phyloP scores from a whole-genome alignment of 2,797 vertebrate species.

The Trematomus bernacchii region DNA sequence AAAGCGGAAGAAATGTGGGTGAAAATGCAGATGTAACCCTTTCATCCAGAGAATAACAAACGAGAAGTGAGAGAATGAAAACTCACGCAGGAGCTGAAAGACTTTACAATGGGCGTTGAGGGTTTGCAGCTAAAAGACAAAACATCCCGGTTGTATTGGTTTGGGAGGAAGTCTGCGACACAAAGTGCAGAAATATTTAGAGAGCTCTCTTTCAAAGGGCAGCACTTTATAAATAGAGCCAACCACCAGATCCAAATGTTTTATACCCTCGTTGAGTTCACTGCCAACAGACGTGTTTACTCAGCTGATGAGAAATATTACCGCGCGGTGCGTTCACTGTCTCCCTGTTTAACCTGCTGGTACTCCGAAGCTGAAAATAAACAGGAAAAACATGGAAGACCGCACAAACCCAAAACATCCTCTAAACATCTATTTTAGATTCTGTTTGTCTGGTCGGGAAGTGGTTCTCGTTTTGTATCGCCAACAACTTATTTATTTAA shows the following conservation, averaged over 20 bases:
- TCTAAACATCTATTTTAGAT: constrained; percentile 52
- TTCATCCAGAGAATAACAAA: too few relatives aligned
- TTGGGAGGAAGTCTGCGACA: constrained; percentile 42
- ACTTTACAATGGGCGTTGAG: neutral
- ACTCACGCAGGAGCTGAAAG: neutral
- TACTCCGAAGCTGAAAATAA: constrained; percentile 26
- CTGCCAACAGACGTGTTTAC: constrained; percentile 66
- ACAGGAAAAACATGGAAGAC: constrained; percentile 43
- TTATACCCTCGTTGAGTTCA: neutral
- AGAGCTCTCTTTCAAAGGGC: constrained; percentile 39
- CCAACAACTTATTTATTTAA: neutral
- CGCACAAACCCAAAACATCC: constrained; percentile 36
- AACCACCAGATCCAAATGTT: constrained; percentile 31
- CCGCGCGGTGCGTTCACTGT: constrained; percentile 30
- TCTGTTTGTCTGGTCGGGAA: constrained; percentile 29
- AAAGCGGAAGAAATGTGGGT: too few relatives aligned
- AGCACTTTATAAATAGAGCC: constrained; percentile 56
- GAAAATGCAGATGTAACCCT: too few relatives aligned
- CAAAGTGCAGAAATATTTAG: constrained; percentile 50
- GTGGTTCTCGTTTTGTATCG: neutral
- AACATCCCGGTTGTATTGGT: neutral
- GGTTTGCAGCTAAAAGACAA: constrained; percentile 3
- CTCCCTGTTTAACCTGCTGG: constrained; percentile 39
- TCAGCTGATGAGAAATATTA: constrained; percentile 67
- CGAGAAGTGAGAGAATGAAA: neutral